These are phyloP conservation scores for Hydrotaea cyrtoneurina DNA, from an alignment of 2,888 invertebrate species.

Conservation along the genomic window DNA sequence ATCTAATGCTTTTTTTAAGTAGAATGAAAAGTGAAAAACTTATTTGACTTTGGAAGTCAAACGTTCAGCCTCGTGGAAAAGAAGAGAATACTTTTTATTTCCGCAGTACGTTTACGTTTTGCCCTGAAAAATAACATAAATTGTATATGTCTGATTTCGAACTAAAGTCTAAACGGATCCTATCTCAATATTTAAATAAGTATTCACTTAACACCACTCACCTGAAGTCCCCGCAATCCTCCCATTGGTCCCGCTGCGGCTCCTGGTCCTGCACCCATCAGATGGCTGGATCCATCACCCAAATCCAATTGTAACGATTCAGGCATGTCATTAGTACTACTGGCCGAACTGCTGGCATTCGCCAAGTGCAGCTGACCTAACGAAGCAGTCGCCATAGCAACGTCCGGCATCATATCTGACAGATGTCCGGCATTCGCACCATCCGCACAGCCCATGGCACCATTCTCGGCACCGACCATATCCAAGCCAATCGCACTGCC, in stretches of 20 bases:
- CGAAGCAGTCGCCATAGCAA: conserved; percentile 93
- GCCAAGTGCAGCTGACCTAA: conserved; percentile 85
- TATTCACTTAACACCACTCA: conserved; percentile 62
- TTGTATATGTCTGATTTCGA: no score
- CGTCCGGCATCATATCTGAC: conserved; percentile 94
- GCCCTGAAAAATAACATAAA: no score
- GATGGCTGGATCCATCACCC: conserved; percentile 90
- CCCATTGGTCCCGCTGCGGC: conserved; percentile 76
- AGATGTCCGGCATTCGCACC: conserved; percentile 85
- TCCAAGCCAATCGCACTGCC: conserved; percentile 74
- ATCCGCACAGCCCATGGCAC: conserved; percentile 83
- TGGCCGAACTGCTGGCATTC: conserved; percentile 68
- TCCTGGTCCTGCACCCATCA: conserved; percentile 75
- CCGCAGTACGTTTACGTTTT: no score
- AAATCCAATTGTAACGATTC: conserved; percentile 86
- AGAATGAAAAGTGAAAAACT: no score
- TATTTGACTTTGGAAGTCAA: no score
- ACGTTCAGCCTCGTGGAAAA: no score
- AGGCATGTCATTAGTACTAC: conserved; percentile 76
- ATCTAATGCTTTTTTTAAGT: no score
- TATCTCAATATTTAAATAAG: no score
- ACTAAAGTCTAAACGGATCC: no score
- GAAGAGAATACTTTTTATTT: no score
- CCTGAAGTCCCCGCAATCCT: conserved; percentile 79
- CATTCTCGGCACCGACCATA: conserved; percentile 72